Conservation (phyloP, 2,797 vertebrate genomes). For the Gymnoscopelus braueri region DNA sequence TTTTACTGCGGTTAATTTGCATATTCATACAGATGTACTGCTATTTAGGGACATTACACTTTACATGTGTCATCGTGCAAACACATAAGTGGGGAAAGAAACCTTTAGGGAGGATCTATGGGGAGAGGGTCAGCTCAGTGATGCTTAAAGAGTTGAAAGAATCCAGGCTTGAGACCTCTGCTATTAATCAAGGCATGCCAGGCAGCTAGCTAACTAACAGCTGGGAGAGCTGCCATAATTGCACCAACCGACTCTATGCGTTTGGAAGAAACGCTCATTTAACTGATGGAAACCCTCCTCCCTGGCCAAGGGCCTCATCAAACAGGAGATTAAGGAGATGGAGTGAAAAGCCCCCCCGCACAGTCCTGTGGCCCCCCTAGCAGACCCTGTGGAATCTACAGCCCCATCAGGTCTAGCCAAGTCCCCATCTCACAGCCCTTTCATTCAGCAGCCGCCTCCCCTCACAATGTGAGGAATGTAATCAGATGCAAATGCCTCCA, state of each 20-base stretch:
- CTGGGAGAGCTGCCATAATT: constrained; percentile 8
- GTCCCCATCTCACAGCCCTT: constrained; percentile 40
- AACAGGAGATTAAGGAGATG: constrained; percentile 50
- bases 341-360: background rate
- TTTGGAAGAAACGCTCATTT: constrained; percentile 29
- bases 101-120: background rate
- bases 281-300: constrained; percentile 58
- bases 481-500: constrained; percentile 73
- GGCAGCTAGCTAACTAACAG: constrained; percentile 11
- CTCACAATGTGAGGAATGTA: constrained; percentile 67
- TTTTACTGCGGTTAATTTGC: constrained; percentile 8
- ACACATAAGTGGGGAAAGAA: background rate
- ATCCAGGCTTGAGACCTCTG: background rate
- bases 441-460: constrained; percentile 51
- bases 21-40: constrained; percentile 31
- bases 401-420: constrained; percentile 36
- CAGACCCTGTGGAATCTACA: constrained; percentile 37
- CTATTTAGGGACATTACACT: constrained; percentile 34
- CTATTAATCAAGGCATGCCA: constrained; percentile 22
- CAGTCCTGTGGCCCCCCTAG: constrained; percentile 22
- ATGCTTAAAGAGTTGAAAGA: background rate
- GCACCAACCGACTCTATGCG: constrained; percentile 15
- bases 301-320: constrained; percentile 45
- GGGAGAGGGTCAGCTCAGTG: background rate
- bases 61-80: too few relatives aligned